These are phyloP conservation scores for Thumatha senex DNA, from an alignment of 2,888 invertebrate species.

Conservation along the genomic window DNA sequence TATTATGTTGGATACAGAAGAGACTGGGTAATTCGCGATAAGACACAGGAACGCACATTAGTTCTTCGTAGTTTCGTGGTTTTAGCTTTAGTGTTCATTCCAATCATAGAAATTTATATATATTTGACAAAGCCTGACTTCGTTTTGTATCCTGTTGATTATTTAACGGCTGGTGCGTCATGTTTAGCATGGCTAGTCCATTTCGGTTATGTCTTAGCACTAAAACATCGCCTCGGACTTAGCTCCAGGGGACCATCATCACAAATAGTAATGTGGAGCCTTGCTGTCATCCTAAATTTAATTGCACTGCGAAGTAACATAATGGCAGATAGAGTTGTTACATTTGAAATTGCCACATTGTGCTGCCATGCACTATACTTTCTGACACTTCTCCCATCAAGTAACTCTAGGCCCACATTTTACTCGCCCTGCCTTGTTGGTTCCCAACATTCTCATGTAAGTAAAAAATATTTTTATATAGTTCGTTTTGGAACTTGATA, in stretches of 20 bases:
- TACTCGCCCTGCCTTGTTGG: conserved; percentile 76
- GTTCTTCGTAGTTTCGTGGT: conserved; percentile 86
- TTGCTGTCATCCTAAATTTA: conserved; percentile 86
- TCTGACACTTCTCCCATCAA: conserved; percentile 87
- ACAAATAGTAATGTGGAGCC: conserved; percentile 87
- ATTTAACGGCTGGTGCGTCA: conserved; percentile 87
- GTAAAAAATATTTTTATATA: conserved; percentile 29
- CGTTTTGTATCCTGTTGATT: conserved; percentile 85
- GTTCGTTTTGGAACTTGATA: not conserved
- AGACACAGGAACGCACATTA: conserved; percentile 85
- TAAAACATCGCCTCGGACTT: conserved; percentile 85
- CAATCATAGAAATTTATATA: conserved; percentile 87
- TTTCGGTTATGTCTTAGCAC: conserved; percentile 87
- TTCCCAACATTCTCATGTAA: conserved; percentile 80
- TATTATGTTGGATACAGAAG: conserved; percentile 90
- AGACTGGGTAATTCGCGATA: conserved; percentile 85
- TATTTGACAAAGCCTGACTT: conserved; percentile 78
- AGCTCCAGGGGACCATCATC: conserved; percentile 90
- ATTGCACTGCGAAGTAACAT: conserved; percentile 88
- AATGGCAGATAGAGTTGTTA: conserved; percentile 73
- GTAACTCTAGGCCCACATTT: conserved; percentile 72
- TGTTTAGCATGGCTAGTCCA: conserved; percentile 93
- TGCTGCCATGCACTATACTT: conserved; percentile 87
- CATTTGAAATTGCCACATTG: conserved; percentile 85
- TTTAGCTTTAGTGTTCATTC: conserved; percentile 85